These are phyloP conservation scores for Amazona finschi DNA, from an alignment of 2,797 vertebrate species.

Conservation along the genomic window DNA sequence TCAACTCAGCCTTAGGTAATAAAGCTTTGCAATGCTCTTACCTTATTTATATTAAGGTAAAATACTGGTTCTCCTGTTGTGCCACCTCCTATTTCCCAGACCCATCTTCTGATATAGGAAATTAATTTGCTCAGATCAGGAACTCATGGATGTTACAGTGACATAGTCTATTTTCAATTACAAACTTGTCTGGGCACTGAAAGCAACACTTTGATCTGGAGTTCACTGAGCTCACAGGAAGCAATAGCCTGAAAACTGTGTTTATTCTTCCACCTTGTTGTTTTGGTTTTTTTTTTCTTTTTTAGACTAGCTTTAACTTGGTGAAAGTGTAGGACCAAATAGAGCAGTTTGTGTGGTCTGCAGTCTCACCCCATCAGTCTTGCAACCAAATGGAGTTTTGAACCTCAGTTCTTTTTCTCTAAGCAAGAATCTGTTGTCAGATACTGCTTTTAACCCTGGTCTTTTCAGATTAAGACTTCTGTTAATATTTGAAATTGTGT, in stretches of 20 bases:
- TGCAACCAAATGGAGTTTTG: background rate
- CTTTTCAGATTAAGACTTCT: background rate
- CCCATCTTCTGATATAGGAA: background rate
- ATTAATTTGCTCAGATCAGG: background rate
- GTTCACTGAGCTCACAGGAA: background rate
- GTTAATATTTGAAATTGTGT: background rate
- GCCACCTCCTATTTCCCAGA: background rate
- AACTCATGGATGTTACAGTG: background rate
- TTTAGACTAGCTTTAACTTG: background rate
- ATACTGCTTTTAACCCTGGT: rapidly evolving
- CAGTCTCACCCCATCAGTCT: background rate
- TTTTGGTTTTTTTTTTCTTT: rapidly evolving
- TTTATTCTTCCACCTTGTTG: rapidly evolving
- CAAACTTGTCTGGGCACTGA: background rate
- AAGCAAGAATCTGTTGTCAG: background rate
- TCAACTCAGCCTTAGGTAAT: background rate
- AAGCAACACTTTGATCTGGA: background rate
- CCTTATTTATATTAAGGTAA: background rate
- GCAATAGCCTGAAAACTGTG: background rate
- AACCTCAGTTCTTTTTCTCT: background rate
- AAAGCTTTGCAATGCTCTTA: background rate
- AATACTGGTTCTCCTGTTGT: background rate
- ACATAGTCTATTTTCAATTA: background rate
- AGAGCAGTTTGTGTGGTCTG: background rate
- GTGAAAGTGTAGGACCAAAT: background rate